Evolutionary conservation across 2,888 invertebrate species (phyloP).

Genomic region (Sisyra terminalis): DNA sequence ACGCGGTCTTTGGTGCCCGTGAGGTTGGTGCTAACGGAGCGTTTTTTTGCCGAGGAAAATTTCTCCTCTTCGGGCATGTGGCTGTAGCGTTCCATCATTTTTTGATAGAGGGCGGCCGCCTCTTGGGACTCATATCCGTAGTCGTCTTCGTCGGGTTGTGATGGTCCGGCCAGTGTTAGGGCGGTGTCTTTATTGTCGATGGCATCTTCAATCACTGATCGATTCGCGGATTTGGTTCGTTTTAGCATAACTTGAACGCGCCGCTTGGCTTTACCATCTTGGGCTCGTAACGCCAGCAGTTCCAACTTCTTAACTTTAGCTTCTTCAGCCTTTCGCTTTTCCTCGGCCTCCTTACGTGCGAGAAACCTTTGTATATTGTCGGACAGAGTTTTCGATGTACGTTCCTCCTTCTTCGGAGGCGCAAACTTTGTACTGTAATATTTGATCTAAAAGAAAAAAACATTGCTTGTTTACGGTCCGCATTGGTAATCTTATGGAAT

Average conservation of each 20-base stretch:
- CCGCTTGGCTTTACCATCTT: slow-evolving; percentile 27
- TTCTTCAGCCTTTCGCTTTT: slow-evolving; percentile 42
- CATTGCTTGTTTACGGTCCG: slow-evolving; percentile 5
- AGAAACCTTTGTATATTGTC: slow-evolving; percentile 70
- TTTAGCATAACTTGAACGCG: slow-evolving; percentile 41
- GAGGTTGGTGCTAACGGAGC: slow-evolving; percentile 31
- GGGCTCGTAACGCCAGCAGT: slow-evolving; percentile 37
- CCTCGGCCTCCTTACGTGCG: slow-evolving; percentile 67
- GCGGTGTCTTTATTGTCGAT: slow-evolving; percentile 59
- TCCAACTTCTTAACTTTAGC: slow-evolving; percentile 48
- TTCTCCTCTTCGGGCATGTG: slow-evolving; percentile 55
- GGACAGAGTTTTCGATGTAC: slow-evolving; percentile 48
- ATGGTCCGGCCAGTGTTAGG: slow-evolving; percentile 52
- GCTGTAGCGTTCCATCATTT: slow-evolving; percentile 72
- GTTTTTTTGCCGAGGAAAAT: slow-evolving; percentile 38
- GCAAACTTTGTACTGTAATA: slow-evolving; percentile 67
- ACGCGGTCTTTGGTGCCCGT: slow-evolving; percentile 55
- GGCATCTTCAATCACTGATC: slow-evolving; percentile 71
- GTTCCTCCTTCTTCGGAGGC: slow-evolving; percentile 65
- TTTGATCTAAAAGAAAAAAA: slow-evolving; percentile 25
- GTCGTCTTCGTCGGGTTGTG: slow-evolving; percentile 79
- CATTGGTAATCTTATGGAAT: slow-evolving; percentile 8
- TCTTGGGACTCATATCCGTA: slow-evolving; percentile 80
- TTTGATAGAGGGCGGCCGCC: slow-evolving; percentile 63
- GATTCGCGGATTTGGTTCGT: slow-evolving; percentile 78